These are phyloP conservation scores for Heterochromis multidens DNA, from an alignment of 2,113 vertebrate species.

Conservation along the genomic window DNA sequence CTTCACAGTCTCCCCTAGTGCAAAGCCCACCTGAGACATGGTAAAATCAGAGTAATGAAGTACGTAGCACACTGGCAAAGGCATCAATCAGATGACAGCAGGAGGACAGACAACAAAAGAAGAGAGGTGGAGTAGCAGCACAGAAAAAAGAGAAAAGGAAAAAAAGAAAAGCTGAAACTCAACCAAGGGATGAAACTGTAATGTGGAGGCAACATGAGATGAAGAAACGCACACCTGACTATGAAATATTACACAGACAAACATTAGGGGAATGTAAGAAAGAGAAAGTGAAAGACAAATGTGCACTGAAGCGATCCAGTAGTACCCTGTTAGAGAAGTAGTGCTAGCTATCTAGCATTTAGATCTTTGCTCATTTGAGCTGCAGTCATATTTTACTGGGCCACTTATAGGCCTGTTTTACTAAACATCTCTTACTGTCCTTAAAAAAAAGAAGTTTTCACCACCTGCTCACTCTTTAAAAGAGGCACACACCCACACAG, in stretches of 20 bases:
- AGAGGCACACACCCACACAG: neutral
- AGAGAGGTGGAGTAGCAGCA: neutral
- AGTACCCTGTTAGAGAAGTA: neutral
- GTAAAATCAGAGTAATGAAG: constrained; percentile 80
- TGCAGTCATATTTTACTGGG: neutral
- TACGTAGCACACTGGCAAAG: constrained; percentile 64
- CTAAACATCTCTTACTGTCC: neutral
- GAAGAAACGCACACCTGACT: neutral
- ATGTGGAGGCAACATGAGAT: constrained; percentile 17
- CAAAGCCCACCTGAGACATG: constrained; percentile 72
- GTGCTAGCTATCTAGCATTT: neutral
- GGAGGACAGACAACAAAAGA: constrained; percentile 45
- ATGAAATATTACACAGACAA: constrained; percentile 28
- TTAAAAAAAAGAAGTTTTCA: neutral
- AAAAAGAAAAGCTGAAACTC: neutral
- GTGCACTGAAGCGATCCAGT: neutral
- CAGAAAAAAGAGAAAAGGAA: neutral
- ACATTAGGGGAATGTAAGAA: constrained; percentile 22
- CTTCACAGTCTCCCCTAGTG: constrained; percentile 70
- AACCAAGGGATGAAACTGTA: constrained; percentile 9
- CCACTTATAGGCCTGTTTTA: neutral
- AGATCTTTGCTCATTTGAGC: neutral
- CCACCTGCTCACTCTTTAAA: neutral
- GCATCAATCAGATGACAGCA: constrained; percentile 66
- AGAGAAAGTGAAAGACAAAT: constrained; percentile 22